phyloP scores from a whole-genome alignment of 2,797 vertebrate species.

The Falco berigora region DNA sequence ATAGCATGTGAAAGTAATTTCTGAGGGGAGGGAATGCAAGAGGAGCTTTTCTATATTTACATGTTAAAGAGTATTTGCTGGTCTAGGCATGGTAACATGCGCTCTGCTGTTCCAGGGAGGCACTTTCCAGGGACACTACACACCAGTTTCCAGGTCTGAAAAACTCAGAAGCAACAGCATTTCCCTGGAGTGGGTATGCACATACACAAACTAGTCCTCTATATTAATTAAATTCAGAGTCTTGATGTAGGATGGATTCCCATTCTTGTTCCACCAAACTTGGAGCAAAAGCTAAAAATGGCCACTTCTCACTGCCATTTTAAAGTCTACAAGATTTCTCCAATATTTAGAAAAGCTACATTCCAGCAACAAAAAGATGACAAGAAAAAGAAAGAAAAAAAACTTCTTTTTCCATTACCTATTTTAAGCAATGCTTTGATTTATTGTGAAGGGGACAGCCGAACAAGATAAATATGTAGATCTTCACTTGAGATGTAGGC shows the following conservation, averaged over 20 bases:
- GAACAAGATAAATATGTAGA: not conserved
- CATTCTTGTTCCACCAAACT: not conserved
- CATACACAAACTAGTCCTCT: not conserved
- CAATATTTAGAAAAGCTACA: not conserved
- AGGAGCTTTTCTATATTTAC: constrained; percentile 43
- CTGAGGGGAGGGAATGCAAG: not conserved
- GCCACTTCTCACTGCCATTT: not conserved
- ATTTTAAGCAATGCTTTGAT: constrained; percentile 27
- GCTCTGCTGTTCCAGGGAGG: not conserved
- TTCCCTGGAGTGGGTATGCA: not conserved
- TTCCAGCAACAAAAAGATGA: constrained; percentile 9
- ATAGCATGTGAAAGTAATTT: constrained; percentile 61
- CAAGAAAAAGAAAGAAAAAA: not conserved
- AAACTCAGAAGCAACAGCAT: not conserved
- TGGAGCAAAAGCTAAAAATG: not conserved
- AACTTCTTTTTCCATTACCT: constrained; percentile 14
- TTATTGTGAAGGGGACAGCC: not conserved
- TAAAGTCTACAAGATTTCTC: not conserved
- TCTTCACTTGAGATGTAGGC: constrained; percentile 2
- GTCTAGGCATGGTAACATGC: not conserved
- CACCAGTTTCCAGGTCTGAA: not conserved
- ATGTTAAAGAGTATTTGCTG: constrained; percentile 39
- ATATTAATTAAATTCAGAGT: not conserved
- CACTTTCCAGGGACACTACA: not conserved
- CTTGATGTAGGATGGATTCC: not conserved